Evolutionary conservation across 2,888 invertebrate species (phyloP), one percentile per base, ranked within the genome.

Genomic region (Ophraella communa): DNA sequence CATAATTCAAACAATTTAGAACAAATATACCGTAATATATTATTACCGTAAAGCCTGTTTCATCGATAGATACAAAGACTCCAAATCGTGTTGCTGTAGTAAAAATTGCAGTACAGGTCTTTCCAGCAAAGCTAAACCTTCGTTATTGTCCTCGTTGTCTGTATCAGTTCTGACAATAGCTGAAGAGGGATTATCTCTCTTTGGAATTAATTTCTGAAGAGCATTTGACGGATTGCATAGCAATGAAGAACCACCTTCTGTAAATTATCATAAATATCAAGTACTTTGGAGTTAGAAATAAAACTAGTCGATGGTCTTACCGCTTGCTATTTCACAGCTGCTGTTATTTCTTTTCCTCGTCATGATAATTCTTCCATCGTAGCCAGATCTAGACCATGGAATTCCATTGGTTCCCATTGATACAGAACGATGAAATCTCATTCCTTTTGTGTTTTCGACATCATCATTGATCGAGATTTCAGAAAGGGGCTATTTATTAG

Each of bases 141-240:
- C 87, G 20, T 49, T 56, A 11, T 85, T 82, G 39, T 80, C 79
- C 69, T 77, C 73, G 62, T 74, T 74, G 23, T 76, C 76, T 2
- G 76, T 73, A 64, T 84, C 82, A 64, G 78, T 80, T 54, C 67
- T 70, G 3, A 62, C 67, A 11, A 80, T 79, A 1, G 84, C 82
- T 11, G 85, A 84, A 1, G 85, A 84, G 0, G 86, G 84, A 62
- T 84, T 83, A 70, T 88, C 86, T 79, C 87, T 85, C 58, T 86
- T 87, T 17, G 88, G 91, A 44, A 92, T 92, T 71, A 95, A 84
- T 72, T 91, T 91, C 65, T 93, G 91, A 35, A 97, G 86, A 21
- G 94, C 92, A 20, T 92, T 89, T 44, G 96, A 96, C 1, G 96
- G 96, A 80, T 95, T 93, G 64, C 95, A 93, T 0, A 97, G 85